Percentiles rank a stretch among this genome's conserved stretches.
Conservation (phyloP, 2,888 invertebrate species). For the Apomyelois bistriatella region DNA sequence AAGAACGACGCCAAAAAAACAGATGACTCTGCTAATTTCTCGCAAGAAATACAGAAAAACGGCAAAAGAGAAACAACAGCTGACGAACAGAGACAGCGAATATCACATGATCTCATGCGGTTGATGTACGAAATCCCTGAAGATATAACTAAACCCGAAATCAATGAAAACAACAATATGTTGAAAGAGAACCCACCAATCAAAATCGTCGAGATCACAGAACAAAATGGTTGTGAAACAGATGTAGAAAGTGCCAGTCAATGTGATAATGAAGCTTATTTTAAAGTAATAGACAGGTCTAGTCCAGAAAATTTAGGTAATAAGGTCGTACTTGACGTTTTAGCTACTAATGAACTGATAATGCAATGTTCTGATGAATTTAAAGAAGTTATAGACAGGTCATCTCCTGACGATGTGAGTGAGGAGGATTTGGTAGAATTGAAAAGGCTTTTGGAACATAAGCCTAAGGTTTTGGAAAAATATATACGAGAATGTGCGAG, state of each 20-base stretch:
- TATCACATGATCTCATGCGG: constrained; percentile 66
- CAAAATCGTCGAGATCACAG: constrained; percentile 67
- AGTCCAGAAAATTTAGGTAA: constrained; percentile 63
- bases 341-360: constrained; percentile 55
- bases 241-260: constrained; percentile 44
- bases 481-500: constrained; percentile 89
- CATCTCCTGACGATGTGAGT: constrained; percentile 60
- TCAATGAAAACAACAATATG: constrained; percentile 65
- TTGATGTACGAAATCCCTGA: constrained; percentile 72
- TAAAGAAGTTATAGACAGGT: constrained; percentile 61
- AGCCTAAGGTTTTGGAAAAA: constrained; percentile 85
- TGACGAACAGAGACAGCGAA: constrained; percentile 43
- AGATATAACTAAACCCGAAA: constrained; percentile 49
- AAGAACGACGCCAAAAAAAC: constrained; percentile 57
- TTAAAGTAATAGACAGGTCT: constrained; percentile 45
- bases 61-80: constrained; percentile 45
- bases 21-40: constrained; percentile 50
- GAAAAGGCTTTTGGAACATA: constrained; percentile 62
- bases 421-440: constrained; percentile 67
- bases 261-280: constrained; percentile 57
- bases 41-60: constrained; percentile 46
- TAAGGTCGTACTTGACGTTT: constrained; percentile 62
- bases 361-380: constrained; percentile 59
- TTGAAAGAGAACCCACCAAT: constrained; percentile 71
- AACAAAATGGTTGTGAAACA: constrained; percentile 73